Base-by-base conservation (phyloP, 2,113 vertebrate genomes). In the Anhinga anhinga region DNA sequence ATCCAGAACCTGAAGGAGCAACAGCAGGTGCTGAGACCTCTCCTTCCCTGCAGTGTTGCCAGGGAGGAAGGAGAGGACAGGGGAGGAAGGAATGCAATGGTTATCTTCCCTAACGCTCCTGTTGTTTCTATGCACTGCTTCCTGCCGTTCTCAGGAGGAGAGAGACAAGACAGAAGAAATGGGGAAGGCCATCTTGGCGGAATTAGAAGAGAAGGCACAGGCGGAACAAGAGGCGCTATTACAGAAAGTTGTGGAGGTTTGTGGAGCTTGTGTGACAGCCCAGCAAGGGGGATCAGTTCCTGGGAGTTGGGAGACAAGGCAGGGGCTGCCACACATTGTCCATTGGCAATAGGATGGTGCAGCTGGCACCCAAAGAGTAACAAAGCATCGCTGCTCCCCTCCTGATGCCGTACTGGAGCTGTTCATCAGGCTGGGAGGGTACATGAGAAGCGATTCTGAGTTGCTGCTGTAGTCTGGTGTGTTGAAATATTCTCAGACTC, bases 11-110 rank as follows among this genome's bases (percentile, higher is more conserved):
- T 94, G 67, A 94, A 87, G 30, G 12, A 93, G 56, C 82, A 67
- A 9, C 95, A 98, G 67, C 94, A 97, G 97, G 97, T 98, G 50
- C 29, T n/a, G 52, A 34, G 29, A 49, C 21, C 66, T 88, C 15
- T 61, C 65, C 38, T 44, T 23, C 65, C 62, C 47, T 25, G 7
- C 47, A 5, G 29, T 16, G 0, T 3, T 19, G 44, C 38, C 27
- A 2, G 40, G 5, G 40, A 59, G 16, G 27, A 15, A 1, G 26
- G 5, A 11, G 30, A 32, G 44, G 38, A 55, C 17, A 38, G 26
- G 55, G 44, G 50, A 30, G 52, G 32, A 18, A 69, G 61, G 30
- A 42, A 27, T 0, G 1, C 38, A 9, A 3, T 1, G 10, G 19
- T 21, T 50, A 5, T 10, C 53, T 16, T 56, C n/a, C 47, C 61